Evolutionary conservation across 1,140 invertebrate genomes (phyloP).

Genomic region (Lineus longissimus): DNA sequence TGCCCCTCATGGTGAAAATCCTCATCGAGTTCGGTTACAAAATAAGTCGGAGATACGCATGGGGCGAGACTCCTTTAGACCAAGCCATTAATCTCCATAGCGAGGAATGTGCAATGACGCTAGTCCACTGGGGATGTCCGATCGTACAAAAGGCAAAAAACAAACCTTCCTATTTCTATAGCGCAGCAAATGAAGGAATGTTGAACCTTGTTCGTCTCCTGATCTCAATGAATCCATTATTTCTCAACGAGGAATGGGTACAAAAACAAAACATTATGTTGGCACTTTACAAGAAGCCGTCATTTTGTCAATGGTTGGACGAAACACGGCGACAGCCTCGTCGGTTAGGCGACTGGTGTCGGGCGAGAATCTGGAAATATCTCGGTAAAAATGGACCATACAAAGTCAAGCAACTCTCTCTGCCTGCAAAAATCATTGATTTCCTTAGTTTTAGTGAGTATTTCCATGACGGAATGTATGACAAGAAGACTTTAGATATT

Average conservation of each 20-base stretch:
- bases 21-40: conserved; percentile 40
- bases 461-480: conserved; percentile 35
- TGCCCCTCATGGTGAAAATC: conserved; percentile 36
- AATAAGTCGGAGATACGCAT: conserved; percentile 36
- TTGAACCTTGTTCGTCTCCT: conserved; percentile 33
- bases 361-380: conserved; percentile 28
- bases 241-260: conserved; percentile 38
- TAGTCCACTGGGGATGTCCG: conserved; percentile 40
- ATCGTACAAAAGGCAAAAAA: conserved; percentile 19
- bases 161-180: conserved; percentile 32
- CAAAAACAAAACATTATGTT: conserved; percentile 32
- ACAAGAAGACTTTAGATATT: conserved; percentile 21
- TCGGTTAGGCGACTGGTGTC: conserved; percentile 30
- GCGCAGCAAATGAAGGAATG: conserved; percentile 37
- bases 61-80: conserved; percentile 44
- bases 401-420: conserved; percentile 28
- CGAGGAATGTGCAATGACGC: conserved; percentile 41
- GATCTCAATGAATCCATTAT: conserved; percentile 32
- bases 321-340: conserved; percentile 21
- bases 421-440: conserved; percentile 28
- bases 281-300: conserved; percentile 32
- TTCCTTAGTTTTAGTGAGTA: conserved; percentile 33
- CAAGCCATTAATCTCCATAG: conserved; percentile 43
- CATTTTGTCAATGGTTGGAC: conserved; percentile 31
- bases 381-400: conserved; percentile 28